Evolutionary conservation across 2,113 vertebrate species (phyloP), one percentile per base, ranked within the genome.

Genomic region (Orycteropus afer): DNA sequence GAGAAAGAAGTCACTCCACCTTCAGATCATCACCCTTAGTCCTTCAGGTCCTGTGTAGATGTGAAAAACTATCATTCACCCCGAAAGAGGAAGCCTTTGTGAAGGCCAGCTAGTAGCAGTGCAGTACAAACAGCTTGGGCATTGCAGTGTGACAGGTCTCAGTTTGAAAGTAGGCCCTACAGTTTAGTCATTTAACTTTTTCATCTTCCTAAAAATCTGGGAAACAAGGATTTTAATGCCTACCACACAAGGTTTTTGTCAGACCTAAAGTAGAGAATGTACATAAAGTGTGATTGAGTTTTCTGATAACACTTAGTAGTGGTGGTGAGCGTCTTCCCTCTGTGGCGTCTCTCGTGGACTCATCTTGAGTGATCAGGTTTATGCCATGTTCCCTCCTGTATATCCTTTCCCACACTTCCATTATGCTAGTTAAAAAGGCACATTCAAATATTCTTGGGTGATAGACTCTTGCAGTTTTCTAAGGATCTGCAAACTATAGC

Each of bases 401-500:
- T 23, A 18, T 76, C 37, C 7, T 86, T 93, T 83, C 3, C 65
- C 47, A 74, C 27, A 34, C 29, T 82, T 92, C 55, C 37, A 79
- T 78, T 94, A 88, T 45, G 77, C 87, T 47, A 71, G 42, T 65
- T 88, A 53, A 92, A 90, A 73, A 84, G 34, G 17, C 55, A 25
- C 12, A 57, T 29, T 53, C 49, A 81, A 57, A 89, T 84, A 51
- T 79, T 90, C 47, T 89, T 85, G 65, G 49, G 13, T 40, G 42
- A 90, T 25, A 82, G 29, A 32, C 20, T 71, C 74, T 86, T 76
- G 79, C 55, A 45, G 23, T 93, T 90, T 92, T 82, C 34, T 40
- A 74, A 74, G n/a, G 40, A 17, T 73, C 34, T 76, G 57, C 37
- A 40, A 34, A 42, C 51, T 77, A 17, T 29, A 45, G 65, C 20